Evolutionary conservation across 2,888 invertebrate genomes (phyloP).

Genomic region (Myopa tessellatipennis): DNA sequence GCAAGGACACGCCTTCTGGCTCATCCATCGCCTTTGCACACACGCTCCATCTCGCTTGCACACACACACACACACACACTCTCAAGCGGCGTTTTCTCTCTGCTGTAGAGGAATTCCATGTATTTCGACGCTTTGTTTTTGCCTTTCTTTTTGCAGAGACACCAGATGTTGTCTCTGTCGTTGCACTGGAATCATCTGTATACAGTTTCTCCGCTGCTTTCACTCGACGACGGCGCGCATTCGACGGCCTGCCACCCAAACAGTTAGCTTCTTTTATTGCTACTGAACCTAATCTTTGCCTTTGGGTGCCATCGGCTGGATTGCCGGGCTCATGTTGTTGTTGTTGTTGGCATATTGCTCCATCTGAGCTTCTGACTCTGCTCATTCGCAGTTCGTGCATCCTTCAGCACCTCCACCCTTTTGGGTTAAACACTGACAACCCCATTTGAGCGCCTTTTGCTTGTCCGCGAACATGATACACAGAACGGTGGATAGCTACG

Average conservation of each 20-base stretch:
- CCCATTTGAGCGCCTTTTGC: slow-evolving; percentile 64
- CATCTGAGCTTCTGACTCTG: slow-evolving; percentile 46
- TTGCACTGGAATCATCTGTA: slow-evolving; percentile 30
- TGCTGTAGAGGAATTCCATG: slow-evolving; percentile 47
- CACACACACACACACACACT: neutral
- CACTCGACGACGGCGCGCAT: neutral
- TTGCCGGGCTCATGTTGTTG: slow-evolving; percentile 27
- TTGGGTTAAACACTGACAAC: slow-evolving; percentile 66
- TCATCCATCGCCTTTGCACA: neutral
- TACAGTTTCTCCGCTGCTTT: neutral
- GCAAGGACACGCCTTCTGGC: slow-evolving; percentile 1
- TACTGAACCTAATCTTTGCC: slow-evolving; percentile 63
- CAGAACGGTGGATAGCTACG: neutral
- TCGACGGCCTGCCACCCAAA: slow-evolving; percentile 38
- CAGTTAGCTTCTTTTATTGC: slow-evolving; percentile 47
- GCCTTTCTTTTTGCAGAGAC: slow-evolving; percentile 37
- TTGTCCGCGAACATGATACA: neutral
- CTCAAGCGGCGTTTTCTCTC: neutral
- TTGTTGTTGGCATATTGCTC: slow-evolving; percentile 40
- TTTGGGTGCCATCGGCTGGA: slow-evolving; percentile 40
- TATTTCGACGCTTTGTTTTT: slow-evolving; percentile 1
- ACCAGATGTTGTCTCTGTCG: slow-evolving; percentile 52
- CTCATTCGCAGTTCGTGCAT: slow-evolving; percentile 63
- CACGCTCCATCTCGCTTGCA: neutral
- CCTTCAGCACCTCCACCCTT: slow-evolving; percentile 66